Evolutionary conservation across 1,140 invertebrate species (phyloP), one percentile per base, ranked within the genome.

Genomic region (Cotesia chilonis): DNA sequence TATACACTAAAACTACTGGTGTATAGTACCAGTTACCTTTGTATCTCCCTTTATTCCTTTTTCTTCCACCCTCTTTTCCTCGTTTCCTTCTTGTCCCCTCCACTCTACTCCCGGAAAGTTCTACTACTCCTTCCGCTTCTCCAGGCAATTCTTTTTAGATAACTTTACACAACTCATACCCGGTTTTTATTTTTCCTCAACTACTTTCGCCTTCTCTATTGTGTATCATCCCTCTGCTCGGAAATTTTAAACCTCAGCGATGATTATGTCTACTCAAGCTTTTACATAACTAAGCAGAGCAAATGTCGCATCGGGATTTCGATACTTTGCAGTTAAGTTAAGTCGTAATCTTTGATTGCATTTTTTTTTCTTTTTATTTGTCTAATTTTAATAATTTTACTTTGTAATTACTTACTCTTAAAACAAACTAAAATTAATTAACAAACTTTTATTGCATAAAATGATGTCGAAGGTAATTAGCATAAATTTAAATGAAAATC

Each of bases 91-190:
- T 14, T 4, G 60, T 47, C 41, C 41, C 5, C 41, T 10, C 41
- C 41, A 6, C 5, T 9, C 38, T 4, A 5, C 38, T 41, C 3
- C 38, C 38, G 41, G 6, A 9, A 47, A 47, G 0, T 47, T 47
- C 5, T 47, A 3, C 41, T 41, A 41, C 38, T 2, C 38, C 9
- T 41, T 41, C 41, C 41, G 7, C 10, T 47, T 10, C 41, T 10
- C 10, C 9, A 3, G 20, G 17, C 63, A 65, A 65, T 65, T 65
- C 63, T 38, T 36, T 37, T 65, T 20, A 41, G 7, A 65, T 65
- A 65, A 65, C 36, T 65, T 65, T 65, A 65, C 63, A 36, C 63
- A 65, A 65, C n/a, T 65, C 47, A 52, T 68, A 36, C 54, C 55
- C 14, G n/a, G 4, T 37, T 36, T 37, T 37, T 28, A 17, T 67